These are phyloP conservation scores for Acipenser ruthenus DNA, from an alignment of 2,797 vertebrate species.

Conservation along the genomic window DNA sequence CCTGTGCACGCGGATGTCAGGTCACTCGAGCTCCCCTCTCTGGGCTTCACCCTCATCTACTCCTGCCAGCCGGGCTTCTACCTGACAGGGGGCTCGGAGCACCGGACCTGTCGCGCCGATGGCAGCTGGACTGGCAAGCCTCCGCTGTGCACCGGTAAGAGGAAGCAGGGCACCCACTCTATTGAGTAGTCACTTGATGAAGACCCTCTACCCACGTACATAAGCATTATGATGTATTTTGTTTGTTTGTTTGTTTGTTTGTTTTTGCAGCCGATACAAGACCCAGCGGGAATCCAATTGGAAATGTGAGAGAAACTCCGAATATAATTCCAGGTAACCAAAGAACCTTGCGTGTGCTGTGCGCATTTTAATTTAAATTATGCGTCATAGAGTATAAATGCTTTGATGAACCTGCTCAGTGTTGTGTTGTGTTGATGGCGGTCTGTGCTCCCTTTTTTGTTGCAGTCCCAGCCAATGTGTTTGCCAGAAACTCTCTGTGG, in stretches of 20 bases:
- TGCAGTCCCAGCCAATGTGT: constrained; percentile 87
- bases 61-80: constrained; percentile 91
- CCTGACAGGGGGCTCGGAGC: constrained; percentile 88
- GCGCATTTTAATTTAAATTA: too few relatives aligned
- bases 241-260: constrained; percentile 13
- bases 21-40: constrained; percentile 87
- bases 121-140: constrained; percentile 96
- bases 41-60: constrained; percentile 96
- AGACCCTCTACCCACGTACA: too few relatives aligned
- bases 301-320: constrained; percentile 76
- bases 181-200: too few relatives aligned
- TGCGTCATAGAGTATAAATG: not conserved
- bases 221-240: not conserved
- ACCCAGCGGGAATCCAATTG: constrained; percentile 78
- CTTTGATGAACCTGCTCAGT: not conserved
- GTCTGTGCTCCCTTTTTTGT: not conserved
- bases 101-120: constrained; percentile 89
- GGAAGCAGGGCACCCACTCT: constrained; percentile 1
- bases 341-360: too few relatives aligned
- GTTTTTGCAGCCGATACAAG: constrained; percentile 75
- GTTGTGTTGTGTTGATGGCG: too few relatives aligned
- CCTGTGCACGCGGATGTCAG: constrained; percentile 84
- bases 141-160: constrained; percentile 81
- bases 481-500: constrained; percentile 92
- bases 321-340: constrained; percentile 66